A percentile compares a stretch with the other conserved stretches of the same genome.
phyloP scores from a whole-genome alignment of 2,888 invertebrate species.

The Cryptocephalus primarius region DNA sequence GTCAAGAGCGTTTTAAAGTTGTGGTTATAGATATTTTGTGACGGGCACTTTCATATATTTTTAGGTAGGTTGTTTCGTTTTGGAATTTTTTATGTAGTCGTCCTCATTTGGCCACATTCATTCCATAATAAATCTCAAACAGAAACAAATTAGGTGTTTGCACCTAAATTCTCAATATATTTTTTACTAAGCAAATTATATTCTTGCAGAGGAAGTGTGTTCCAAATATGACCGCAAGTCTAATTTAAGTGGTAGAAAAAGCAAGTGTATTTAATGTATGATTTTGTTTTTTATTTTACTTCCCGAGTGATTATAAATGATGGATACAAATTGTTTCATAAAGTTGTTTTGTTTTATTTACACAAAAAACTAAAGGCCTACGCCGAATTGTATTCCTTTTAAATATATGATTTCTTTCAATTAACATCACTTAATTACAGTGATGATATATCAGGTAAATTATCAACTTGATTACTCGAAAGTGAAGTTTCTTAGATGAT shows the following conservation, averaged over 20 bases:
- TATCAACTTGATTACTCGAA: too few relatives aligned
- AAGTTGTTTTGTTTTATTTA: constrained; percentile 28
- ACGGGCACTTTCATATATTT: too few relatives aligned
- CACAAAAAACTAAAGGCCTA: too few relatives aligned
- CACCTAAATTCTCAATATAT: constrained; percentile 25
- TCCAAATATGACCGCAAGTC: neutral
- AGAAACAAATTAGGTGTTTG: constrained; percentile 11
- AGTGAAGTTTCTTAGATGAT: too few relatives aligned
- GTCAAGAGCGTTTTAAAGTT: too few relatives aligned
- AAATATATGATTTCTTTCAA: too few relatives aligned
- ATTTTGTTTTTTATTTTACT: constrained; percentile 1
- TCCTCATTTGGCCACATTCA: constrained; percentile 25
- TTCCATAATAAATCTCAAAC: constrained; percentile 24
- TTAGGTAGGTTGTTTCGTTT: neutral
- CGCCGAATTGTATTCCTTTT: too few relatives aligned
- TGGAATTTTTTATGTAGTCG: neutral
- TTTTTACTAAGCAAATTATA: constrained; percentile 28
- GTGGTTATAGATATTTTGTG: too few relatives aligned
- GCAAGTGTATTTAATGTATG: too few relatives aligned
- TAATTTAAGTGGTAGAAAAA: neutral
- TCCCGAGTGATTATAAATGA: constrained; percentile 36
- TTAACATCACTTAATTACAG: too few relatives aligned
- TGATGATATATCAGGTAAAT: too few relatives aligned
- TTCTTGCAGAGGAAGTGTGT: neutral
- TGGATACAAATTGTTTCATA: constrained; percentile 39